Percentiles rank a stretch among this genome's conserved stretches.
Conservation (phyloP, 2,113 vertebrate genomes). For the Saimiri boliviensis region DNA sequence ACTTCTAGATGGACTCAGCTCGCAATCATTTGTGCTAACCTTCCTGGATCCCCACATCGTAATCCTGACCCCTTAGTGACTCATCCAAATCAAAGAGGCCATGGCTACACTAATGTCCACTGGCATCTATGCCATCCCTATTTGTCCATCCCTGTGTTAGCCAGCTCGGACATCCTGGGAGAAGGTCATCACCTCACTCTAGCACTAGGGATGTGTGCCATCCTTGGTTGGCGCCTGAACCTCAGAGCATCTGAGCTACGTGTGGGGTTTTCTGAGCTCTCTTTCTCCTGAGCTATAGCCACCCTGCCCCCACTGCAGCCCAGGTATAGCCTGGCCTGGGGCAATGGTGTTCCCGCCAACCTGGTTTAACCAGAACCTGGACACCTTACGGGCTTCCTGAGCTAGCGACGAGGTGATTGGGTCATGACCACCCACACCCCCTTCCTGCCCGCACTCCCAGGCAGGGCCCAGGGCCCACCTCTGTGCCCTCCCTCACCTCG, state of each 20-base stretch:
- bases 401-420: not conserved
- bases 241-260: not conserved
- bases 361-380: not conserved
- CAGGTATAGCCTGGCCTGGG: not conserved
- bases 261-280: not conserved
- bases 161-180: not conserved
- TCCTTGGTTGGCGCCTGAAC: not conserved
- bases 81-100: not conserved
- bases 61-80: not conserved
- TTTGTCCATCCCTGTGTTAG: accelerated
- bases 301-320: not conserved
- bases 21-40: not conserved
- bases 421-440: slow-evolving; percentile 26
- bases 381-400: not conserved
- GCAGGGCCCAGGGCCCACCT: slow-evolving; percentile 80
- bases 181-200: not conserved
- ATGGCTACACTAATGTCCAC: not conserved
- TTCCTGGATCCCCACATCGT: not conserved
- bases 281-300: not conserved
- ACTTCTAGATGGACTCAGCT: not conserved
- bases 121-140: not conserved
- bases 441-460: slow-evolving; percentile 73
- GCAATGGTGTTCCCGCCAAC: not conserved
- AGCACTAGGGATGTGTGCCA: not conserved
- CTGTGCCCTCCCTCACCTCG: slow-evolving; percentile 87